These are phyloP conservation scores for Novumbra hubbsi DNA, from an alignment of 2,797 vertebrate species.

Conservation along the genomic window DNA sequence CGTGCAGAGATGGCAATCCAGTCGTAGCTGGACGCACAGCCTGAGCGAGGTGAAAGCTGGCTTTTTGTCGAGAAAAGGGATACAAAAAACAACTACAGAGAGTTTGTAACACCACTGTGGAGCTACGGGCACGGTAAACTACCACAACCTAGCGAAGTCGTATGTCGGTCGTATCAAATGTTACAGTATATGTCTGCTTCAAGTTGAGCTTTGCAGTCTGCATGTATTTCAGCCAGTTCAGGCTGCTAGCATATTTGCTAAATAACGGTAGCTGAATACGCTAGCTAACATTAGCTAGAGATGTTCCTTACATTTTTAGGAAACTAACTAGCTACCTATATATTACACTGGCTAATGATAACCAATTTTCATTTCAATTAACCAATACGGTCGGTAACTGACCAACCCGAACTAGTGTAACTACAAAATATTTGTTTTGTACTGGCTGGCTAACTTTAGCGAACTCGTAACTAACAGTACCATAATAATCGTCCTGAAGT, in stretches of 20 bases:
- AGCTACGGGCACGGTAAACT: background rate
- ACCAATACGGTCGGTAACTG: background rate
- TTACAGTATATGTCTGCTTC: background rate
- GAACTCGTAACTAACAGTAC: background rate
- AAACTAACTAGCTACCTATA: background rate
- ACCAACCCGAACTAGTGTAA: background rate
- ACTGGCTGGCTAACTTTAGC: background rate
- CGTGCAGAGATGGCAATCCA: background rate
- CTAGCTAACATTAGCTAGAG: background rate
- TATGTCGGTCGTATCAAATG: background rate
- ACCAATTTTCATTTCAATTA: background rate
- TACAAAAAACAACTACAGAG: background rate
- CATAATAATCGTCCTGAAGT: background rate
- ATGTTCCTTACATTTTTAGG: background rate
- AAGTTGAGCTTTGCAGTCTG: background rate
- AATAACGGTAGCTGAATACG: background rate
- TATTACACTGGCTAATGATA: background rate
- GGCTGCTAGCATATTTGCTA: no score
- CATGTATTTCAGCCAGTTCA: background rate
- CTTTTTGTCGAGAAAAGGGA: background rate
- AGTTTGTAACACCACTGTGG: background rate
- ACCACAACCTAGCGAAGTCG: background rate
- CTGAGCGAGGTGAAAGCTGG: background rate
- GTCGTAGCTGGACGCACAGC: background rate
- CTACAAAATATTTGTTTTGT: background rate